Evolutionary conservation across 2,113 vertebrate genomes (phyloP).

Genomic region (Trinectes maculatus): DNA sequence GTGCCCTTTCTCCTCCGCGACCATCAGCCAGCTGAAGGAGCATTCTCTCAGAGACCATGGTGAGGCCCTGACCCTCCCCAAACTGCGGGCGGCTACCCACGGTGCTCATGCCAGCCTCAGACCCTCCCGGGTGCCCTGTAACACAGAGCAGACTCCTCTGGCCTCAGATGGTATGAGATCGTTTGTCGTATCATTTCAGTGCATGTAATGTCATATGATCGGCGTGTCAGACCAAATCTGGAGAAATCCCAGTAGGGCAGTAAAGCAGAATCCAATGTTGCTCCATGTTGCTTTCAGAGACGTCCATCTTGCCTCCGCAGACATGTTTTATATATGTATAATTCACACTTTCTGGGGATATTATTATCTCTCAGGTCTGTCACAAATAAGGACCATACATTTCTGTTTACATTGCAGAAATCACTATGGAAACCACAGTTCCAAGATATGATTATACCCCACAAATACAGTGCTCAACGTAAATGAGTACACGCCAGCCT

Average conservation of each 20-base stretch:
- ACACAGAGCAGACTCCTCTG: conserved; percentile 51
- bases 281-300: too few relatives aligned
- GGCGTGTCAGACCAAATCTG: conserved; percentile 4
- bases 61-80: conserved; percentile 91
- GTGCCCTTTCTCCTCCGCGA: conserved; percentile 95
- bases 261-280: neutral
- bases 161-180: conserved; percentile 66
- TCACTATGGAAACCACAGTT: neutral
- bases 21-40: conserved; percentile 97
- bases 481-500: too few relatives aligned
- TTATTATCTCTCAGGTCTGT: neutral
- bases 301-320: too few relatives aligned
- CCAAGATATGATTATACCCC: neutral
- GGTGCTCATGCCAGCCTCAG: conserved; percentile 86
- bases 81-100: conserved; percentile 88
- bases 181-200: neutral
- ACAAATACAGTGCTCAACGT: too few relatives aligned
- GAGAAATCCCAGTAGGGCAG: conserved; percentile 1
- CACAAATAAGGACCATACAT: neutral
- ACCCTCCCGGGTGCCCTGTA: conserved; percentile 46
- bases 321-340: too few relatives aligned
- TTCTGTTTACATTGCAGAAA: neutral
- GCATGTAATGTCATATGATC: neutral
- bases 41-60: conserved; percentile 95
- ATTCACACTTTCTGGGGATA: neutral